A percentile compares a stretch with the other conserved stretches of the same genome.
These are phyloP conservation scores for Xenopus borealis DNA, from an alignment of 2,113 vertebrate genomes.

Conservation along the genomic window DNA sequence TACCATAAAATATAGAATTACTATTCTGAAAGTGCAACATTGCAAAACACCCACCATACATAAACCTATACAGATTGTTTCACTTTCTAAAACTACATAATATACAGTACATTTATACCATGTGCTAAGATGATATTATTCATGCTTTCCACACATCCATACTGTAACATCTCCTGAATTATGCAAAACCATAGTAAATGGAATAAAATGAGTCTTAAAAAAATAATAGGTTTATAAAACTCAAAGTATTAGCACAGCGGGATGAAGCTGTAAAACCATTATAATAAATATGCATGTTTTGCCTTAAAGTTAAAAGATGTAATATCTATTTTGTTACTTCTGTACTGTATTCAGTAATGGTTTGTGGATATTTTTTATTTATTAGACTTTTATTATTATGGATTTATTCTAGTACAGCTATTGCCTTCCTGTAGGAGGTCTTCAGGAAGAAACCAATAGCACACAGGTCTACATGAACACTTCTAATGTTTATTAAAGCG, in stretches of 20 bases:
- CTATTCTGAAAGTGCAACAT: background rate
- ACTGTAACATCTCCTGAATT: background rate
- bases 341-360: too few relatives aligned
- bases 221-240: background rate
- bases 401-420: too few relatives aligned
- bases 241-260: background rate
- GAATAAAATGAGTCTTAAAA: conserved; percentile 2
- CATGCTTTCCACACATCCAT: background rate
- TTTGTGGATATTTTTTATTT: too few relatives aligned
- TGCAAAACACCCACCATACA: background rate
- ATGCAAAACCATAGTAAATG: conserved; percentile 2
- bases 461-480: too few relatives aligned
- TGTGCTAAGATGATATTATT: background rate
- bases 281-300: background rate
- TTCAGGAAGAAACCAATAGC: too few relatives aligned
- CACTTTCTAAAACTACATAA: background rate
- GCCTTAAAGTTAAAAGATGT: background rate
- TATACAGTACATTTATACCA: too few relatives aligned
- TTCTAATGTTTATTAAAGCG: too few relatives aligned
- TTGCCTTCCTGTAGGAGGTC: too few relatives aligned
- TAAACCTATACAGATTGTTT: background rate
- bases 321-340: too few relatives aligned
- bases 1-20: background rate
- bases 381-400: too few relatives aligned
- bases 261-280: background rate